Conservation (phyloP, 2,113 vertebrate species). For the Corythornis vintsioides region DNA sequence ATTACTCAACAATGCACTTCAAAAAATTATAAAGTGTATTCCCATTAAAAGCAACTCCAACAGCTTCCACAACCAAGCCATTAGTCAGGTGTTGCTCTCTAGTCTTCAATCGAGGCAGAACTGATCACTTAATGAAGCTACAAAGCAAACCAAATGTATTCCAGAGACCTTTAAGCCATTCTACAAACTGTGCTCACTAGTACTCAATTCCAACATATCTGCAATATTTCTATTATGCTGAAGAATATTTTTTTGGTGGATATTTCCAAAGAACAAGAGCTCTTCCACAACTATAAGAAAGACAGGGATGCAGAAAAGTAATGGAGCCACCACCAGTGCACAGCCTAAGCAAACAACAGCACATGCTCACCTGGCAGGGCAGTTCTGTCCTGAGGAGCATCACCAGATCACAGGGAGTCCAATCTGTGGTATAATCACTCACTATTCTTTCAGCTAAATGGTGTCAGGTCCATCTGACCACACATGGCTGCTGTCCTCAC, state of each 20-base stretch:
- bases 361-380: not conserved
- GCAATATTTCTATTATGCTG: not conserved
- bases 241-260: not conserved
- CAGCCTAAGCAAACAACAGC: not conserved
- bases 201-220: not conserved
- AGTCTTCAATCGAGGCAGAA: not conserved
- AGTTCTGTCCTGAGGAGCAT: not conserved
- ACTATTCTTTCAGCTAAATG: not conserved
- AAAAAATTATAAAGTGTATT: not conserved
- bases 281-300: not conserved
- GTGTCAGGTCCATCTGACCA: not conserved
- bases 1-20: not conserved
- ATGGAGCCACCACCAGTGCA: not conserved
- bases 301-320: not conserved
- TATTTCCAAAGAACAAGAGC: not conserved
- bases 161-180: not conserved
- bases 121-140: not conserved
- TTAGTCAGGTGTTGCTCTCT: not conserved
- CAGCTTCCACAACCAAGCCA: not conserved
- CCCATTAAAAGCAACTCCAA: not conserved
- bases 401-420: fast-evolving
- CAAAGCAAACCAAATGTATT: not conserved
- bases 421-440: not conserved
- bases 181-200: not conserved
- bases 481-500: fast-evolving